Base-by-base conservation (phyloP, 35 echinoderm and acorn worm species). In the Heliocidaris tuberculata region DNA sequence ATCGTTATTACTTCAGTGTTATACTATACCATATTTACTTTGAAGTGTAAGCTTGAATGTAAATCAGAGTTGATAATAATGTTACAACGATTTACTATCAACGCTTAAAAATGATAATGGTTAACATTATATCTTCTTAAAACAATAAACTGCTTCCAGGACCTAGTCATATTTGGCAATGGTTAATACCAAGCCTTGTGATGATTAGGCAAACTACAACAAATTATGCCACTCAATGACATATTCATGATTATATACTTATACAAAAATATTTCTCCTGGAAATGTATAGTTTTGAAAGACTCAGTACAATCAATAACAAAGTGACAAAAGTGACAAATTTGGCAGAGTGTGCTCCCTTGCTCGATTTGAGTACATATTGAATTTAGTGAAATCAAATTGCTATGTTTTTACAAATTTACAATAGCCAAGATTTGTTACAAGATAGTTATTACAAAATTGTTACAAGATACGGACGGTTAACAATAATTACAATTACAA, bases 231-330 rank as follows among this genome's bases (percentile, higher is more conserved):
- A 21, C 27, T 78, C 65, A 19, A 19, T 27, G 65, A 78, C 27
- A 24, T 27, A 78, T n/a, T 78, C 65, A 78, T 27, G 17, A 56
- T 78, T 6, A 7, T n/a, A 78, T 78, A 71, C 19, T 27, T 78
- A 78, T 78, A 78, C 65, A 78, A 78, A 78, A 78, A 78, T 78
- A 78, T 78, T 78, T 42, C 27, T n/a, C 65, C 65, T 78, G 35
- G 35, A 42, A 42, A 42, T 42, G 35, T 42, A 42, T n/a, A 78
- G 65, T 21, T 78, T 78, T 78, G 65, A 78, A 78, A 78, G 65
- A 78, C 65, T 21, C 65, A 19, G 65, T 19, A 78, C 27, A 27
- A 71, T 78, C 5, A 78, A n/a, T 6, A 8, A 78, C 21, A 27
- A 78, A n/a, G 27, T 24, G 27, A 78, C 27, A n/a, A 27, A 78